Percentiles rank a stretch among this genome's conserved stretches.
Conservation (phyloP, 2,113 vertebrate genomes). For the Ascaphus truei region DNA sequence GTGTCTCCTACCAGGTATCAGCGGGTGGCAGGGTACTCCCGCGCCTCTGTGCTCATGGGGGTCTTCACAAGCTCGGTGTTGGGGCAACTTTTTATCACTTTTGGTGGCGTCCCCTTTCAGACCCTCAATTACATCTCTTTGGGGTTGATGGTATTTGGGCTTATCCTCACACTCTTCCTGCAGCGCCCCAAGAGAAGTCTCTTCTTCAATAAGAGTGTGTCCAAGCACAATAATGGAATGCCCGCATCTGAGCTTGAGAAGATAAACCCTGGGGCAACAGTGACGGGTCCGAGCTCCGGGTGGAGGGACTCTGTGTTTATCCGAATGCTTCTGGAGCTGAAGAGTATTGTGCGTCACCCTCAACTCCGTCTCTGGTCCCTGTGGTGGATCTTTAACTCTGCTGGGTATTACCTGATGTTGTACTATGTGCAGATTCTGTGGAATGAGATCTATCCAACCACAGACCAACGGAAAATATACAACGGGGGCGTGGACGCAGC, state of each 20-base stretch:
- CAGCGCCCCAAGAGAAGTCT: constrained; percentile 82
- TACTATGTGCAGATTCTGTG: constrained; percentile 92
- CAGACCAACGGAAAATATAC: constrained; percentile 59
- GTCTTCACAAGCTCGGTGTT: constrained; percentile 88
- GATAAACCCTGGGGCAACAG: constrained; percentile 29
- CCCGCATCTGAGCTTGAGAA: constrained; percentile 46
- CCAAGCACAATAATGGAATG: fast-evolving
- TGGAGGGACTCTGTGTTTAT: constrained; percentile 59
- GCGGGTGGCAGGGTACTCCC: constrained; percentile 85
- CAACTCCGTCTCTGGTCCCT: constrained; percentile 86
- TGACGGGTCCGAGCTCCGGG: background rate
- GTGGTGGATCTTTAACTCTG: constrained; percentile 93
- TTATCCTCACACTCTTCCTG: constrained; percentile 75
- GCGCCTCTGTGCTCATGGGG: constrained; percentile 77
- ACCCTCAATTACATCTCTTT: constrained; percentile 71
- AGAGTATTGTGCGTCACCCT: constrained; percentile 47
- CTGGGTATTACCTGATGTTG: constrained; percentile 88
- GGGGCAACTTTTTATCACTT: constrained; percentile 78
- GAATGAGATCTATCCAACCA: constrained; percentile 58
- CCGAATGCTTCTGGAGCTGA: constrained; percentile 75
- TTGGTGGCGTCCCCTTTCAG: constrained; percentile 49
- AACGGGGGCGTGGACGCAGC: constrained; percentile 89
- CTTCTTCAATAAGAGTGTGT: constrained; percentile 73
- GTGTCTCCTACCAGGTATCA: constrained; percentile 76
- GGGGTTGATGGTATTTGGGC: constrained; percentile 74